phyloP scores from a whole-genome alignment of 1,140 invertebrate genomes.

The Aphaenogaster rudis region DNA sequence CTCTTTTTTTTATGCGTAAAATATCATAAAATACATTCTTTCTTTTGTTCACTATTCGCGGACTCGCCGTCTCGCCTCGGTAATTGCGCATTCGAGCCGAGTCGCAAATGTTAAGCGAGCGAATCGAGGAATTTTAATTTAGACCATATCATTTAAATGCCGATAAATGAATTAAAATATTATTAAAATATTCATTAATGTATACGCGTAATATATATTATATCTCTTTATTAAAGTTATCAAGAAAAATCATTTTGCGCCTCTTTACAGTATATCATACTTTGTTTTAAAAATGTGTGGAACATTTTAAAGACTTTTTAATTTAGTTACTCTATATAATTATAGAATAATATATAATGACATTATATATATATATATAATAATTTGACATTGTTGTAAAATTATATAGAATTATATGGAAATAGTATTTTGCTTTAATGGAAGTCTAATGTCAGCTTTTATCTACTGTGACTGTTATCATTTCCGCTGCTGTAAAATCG shows the following conservation, averaged over 20 bases:
- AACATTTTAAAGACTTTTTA: background rate
- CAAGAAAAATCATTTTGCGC: background rate
- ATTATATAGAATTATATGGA: background rate
- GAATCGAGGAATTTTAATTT: conserved; percentile 11
- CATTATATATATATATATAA: background rate
- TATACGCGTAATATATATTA: background rate
- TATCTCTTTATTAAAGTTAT: background rate
- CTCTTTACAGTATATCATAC: background rate
- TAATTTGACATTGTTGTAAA: background rate
- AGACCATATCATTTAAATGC: background rate
- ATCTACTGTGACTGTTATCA: background rate
- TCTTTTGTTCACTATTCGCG: conserved; percentile 77
- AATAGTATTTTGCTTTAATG: background rate
- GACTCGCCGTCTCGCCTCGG: conserved; percentile 77
- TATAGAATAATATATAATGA: background rate
- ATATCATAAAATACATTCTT: conserved; percentile 85
- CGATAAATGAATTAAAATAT: background rate
- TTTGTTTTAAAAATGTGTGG: conserved; percentile 1
- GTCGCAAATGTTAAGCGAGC: background rate
- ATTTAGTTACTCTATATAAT: background rate
- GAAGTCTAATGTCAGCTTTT: background rate
- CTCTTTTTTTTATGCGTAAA: conserved; percentile 77
- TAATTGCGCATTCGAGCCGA: conserved; percentile 10
- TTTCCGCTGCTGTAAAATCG: conserved; percentile 6
- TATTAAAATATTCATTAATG: background rate